Base-by-base conservation (phyloP, 2,113 vertebrate species). In the Bufo bufo region DNA sequence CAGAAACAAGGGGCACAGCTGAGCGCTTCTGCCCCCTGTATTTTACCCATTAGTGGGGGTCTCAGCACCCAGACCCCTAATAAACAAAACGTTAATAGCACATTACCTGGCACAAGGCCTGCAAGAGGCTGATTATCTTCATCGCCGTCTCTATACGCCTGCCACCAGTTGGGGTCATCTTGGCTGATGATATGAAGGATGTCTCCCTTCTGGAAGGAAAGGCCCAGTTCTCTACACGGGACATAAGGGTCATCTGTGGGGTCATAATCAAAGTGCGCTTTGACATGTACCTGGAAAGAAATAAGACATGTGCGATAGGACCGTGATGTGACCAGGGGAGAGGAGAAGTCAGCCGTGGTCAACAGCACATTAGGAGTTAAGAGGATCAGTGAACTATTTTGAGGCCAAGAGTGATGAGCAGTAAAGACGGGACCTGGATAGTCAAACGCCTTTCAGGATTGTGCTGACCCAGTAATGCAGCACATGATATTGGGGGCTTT, bases 151-250 rank as follows among this genome's bases (percentile, higher is more conserved):
- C 97, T 93, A 93, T 99, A 99, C 89, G 98, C 98, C 92, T 99
- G 98, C 98, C 97, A 99, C 98, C 98, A 99, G 92, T 96, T 98
- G 89, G 97, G 96, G 92, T 99, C 98, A 81, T 98, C 97, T 92
- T 99, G 98, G 92, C 98, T 98, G 90, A 99, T 98, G 66, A 99
- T 95, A 79, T 99, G 98, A 75, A 99, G 97, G 90, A 99, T 97
- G 92, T 99, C 98, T 50, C 98, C 98, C 88, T 97, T 98, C 91
- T 97, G 97, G 92, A 99, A 99, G 89, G 97, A 97, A 0, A 99
- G 93, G 72, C 97, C 97, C 78, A 99, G 92, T 91, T 99, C 98
- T 91, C 97, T 94, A 92, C 97, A 99, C 13, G 98, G 98, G 91
- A 99, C 95, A 0, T 98, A 99, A 12, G 96, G 98, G 90, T 99